Evolutionary conservation across 2,113 vertebrate genomes (phyloP), one percentile per base, ranked within the genome.

Genomic region (Siniperca chuatsi): DNA sequence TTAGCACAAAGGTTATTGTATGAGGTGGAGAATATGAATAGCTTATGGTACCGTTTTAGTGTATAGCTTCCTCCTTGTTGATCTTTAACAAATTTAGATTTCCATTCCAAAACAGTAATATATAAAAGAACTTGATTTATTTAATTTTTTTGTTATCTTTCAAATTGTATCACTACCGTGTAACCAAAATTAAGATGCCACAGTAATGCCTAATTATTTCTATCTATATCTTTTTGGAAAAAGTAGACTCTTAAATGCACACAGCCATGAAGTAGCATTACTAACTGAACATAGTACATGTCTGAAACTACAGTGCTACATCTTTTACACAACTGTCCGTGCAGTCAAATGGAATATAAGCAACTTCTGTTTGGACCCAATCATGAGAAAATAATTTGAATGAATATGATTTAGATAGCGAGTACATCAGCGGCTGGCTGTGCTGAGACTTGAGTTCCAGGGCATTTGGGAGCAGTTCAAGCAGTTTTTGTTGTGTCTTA

Each of bases 401-500:
- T 50, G n/a, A 82, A 70, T 76, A 37, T n/a, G 25, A 7, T 68
- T 87, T 77, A 67, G n/a, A 77, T 54, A 4, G 55, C 54, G 77
- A 61, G 50, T 35, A 65, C 44, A 81, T 83, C 54, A 70, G 73
- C 23, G 12, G 60, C 62, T 77, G 55, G 50, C 68, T 37, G 66
- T 81, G 78, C 42, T 70, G 44, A 74, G 66, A 78, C 75, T 81
- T 82, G 83, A 82, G 25, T 85, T 58, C 35, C 48, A 75, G 60
- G 83, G 72, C 60, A 83, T 86, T 83, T 69, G 50, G 60, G 58
- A 77, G 67, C 44, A 52, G 37, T 79, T 75, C 68, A 80, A 74
- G 67, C 46, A 25, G 71, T 85, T 88, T 74, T 78, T 83, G 64
- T 73, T 81, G 64, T 65, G 54, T 88, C 79, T 90, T 82, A 82